Evolutionary conservation across 2,888 invertebrate species (phyloP).

Genomic region (Smittia aterrima): DNA sequence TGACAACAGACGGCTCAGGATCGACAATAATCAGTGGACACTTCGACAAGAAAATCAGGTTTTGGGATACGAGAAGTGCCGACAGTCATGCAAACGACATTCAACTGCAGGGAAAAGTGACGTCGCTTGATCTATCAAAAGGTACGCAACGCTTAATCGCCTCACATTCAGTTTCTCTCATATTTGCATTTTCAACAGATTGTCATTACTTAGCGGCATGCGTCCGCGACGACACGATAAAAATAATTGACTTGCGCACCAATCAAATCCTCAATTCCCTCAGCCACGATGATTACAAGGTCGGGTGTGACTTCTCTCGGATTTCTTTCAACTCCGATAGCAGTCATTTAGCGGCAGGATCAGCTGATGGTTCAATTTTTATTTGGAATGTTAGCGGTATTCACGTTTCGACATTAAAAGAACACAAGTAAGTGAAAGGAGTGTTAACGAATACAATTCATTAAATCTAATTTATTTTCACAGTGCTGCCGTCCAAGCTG

Average conservation of each 20-base stretch:
- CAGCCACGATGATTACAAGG: constrained; percentile 93
- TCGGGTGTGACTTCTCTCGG: constrained; percentile 91
- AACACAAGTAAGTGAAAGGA: constrained; percentile 69
- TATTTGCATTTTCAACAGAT: constrained; percentile 63
- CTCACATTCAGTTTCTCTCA: neutral
- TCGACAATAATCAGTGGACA: constrained; percentile 95
- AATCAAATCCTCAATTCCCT: constrained; percentile 87
- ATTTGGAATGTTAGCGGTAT: constrained; percentile 84
- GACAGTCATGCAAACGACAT: constrained; percentile 85
- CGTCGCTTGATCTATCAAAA: constrained; percentile 88
- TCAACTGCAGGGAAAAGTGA: constrained; percentile 86
- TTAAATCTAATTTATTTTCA: neutral
- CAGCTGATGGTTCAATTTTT: constrained; percentile 85
- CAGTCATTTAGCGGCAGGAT: constrained; percentile 85
- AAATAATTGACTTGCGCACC: constrained; percentile 91
- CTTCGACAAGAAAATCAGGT: constrained; percentile 93
- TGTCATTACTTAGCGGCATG: constrained; percentile 86
- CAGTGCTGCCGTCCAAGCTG: constrained; percentile 82
- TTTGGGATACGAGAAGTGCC: constrained; percentile 88
- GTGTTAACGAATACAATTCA: no score
- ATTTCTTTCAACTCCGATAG: constrained; percentile 91
- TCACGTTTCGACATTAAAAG: constrained; percentile 75
- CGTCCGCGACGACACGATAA: constrained; percentile 92
- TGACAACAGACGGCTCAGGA: constrained; percentile 82
- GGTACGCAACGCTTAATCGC: constrained; percentile 57